Conservation (phyloP, 2,113 vertebrate species). For the Seriola dumerili region DNA sequence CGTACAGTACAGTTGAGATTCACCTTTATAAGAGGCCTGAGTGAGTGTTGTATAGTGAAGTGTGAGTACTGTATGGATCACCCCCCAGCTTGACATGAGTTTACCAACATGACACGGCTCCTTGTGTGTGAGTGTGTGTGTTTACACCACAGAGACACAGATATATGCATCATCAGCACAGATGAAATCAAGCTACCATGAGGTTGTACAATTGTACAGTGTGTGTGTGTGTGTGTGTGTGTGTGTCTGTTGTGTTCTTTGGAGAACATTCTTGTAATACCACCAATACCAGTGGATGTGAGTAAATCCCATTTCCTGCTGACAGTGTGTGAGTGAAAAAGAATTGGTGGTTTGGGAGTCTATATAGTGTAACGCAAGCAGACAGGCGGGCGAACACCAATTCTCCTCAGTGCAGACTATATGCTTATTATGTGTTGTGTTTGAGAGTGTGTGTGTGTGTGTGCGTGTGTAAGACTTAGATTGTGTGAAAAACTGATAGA, state of each 20-base stretch:
- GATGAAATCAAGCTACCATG: neutral
- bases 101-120: neutral
- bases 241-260: neutral
- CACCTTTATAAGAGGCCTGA: neutral
- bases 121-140: neutral
- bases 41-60: neutral
- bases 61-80: constrained; percentile 15
- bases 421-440: neutral
- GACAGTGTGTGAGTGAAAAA: neutral
- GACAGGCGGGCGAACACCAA: neutral
- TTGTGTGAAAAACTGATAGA: neutral
- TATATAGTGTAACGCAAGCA: neutral
- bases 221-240: neutral
- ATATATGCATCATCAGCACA: neutral
- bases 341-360: no score
- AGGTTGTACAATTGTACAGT: neutral
- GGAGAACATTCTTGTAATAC: neutral
- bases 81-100: neutral
- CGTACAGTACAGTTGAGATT: constrained; percentile 10
- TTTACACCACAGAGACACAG: neutral
- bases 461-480: neutral
- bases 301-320: neutral
- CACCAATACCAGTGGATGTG: neutral
- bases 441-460: neutral
- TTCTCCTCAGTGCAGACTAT: neutral